These are phyloP conservation scores for Mus spicilegus DNA, from an alignment of 2,113 vertebrate genomes.

Conservation along the genomic window DNA sequence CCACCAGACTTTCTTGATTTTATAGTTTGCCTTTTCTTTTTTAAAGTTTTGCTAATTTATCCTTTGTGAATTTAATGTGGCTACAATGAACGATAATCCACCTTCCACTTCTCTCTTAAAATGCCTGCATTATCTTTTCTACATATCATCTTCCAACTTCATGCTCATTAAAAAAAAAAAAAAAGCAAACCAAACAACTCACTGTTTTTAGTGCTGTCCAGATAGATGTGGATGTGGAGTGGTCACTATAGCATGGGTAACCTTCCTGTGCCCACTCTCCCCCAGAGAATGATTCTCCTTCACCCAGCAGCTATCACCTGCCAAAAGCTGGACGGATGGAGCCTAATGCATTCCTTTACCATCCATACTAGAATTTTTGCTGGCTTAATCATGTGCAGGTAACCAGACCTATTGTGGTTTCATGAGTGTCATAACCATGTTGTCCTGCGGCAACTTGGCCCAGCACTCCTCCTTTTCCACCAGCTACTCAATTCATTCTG, in stretches of 20 bases:
- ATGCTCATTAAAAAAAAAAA: background rate
- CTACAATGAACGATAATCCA: background rate
- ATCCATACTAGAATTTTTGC: background rate
- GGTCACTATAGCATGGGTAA: background rate
- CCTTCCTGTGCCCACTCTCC: background rate
- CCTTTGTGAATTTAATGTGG: background rate
- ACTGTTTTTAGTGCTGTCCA: background rate
- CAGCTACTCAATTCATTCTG: background rate
- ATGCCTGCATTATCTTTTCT: background rate
- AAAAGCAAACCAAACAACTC: background rate
- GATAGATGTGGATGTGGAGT: background rate
- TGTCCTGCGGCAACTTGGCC: too few relatives aligned
- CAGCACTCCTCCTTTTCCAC: background rate
- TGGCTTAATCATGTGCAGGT: background rate
- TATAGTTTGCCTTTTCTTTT: background rate
- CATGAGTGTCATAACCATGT: background rate
- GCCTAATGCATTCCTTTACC: background rate
- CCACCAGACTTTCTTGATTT: background rate
- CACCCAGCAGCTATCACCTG: background rate
- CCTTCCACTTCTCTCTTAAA: background rate
- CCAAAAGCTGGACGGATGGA: background rate
- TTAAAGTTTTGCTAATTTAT: background rate
- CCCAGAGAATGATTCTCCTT: background rate
- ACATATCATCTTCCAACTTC: background rate
- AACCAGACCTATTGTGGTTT: background rate